Conservation (phyloP, 2,113 vertebrate species). For the Rhynchomys soricoides region DNA sequence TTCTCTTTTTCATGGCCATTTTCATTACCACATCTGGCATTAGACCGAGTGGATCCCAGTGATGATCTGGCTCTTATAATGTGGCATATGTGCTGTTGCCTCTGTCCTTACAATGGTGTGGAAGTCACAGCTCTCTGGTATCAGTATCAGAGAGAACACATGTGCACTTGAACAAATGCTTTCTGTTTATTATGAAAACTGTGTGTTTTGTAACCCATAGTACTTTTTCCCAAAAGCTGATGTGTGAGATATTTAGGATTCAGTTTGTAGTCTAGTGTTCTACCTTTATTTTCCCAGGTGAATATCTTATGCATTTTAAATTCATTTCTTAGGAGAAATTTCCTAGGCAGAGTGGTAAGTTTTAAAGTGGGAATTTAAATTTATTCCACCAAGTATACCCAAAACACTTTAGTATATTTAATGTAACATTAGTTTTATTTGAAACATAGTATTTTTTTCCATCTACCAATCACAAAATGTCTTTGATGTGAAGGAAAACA, state of each 20-base stretch:
- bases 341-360: background rate
- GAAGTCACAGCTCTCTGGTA: background rate
- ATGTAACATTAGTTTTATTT: slow-evolving; percentile 11
- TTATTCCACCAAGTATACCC: background rate
- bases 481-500: slow-evolving; percentile 1
- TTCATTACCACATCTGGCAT: background rate
- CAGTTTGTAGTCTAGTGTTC: background rate
- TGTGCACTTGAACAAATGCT: background rate
- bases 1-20: background rate
- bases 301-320: background rate
- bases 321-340: background rate
- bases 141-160: background rate
- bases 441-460: background rate
- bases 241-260: background rate
- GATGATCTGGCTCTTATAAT: background rate
- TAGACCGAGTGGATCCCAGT: accelerated
- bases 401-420: background rate
- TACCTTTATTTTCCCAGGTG: background rate
- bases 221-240: background rate
- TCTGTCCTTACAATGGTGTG: background rate
- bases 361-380: slow-evolving; percentile 39
- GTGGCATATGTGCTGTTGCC: background rate
- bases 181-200: background rate
- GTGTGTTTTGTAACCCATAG: background rate
- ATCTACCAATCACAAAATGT: background rate